Percentiles rank a stretch among this genome's conserved stretches.
Evolutionary conservation across 2,113 vertebrate genomes (phyloP).

Genomic region (Machaerirhynchus nigripectus): DNA sequence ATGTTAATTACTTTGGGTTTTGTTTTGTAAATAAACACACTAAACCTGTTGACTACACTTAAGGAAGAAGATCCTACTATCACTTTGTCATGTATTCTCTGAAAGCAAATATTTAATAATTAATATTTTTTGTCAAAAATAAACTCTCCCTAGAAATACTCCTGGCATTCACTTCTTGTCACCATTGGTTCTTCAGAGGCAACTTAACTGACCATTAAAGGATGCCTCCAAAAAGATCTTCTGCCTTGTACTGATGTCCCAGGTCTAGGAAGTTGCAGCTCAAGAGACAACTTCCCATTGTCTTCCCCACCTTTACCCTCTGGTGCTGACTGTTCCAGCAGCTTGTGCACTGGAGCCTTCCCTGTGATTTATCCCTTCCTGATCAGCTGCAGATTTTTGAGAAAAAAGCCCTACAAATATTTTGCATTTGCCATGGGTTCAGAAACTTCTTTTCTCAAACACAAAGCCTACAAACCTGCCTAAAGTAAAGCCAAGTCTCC

Average conservation of each 20-base stretch:
- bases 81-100: not conserved
- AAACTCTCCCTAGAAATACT: not conserved
- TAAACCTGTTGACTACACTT: not conserved
- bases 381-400: rapidly evolving
- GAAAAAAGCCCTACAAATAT: not conserved
- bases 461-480: not conserved
- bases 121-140: not conserved
- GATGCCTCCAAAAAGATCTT: not conserved
- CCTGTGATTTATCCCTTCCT: rapidly evolving
- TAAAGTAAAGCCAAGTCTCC: not conserved
- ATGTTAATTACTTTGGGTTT: not conserved
- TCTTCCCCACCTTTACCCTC: not conserved
- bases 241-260: not conserved
- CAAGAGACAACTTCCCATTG: not conserved
- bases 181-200: not conserved
- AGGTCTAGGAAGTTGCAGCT: not conserved
- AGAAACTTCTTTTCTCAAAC: not conserved
- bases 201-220: not conserved
- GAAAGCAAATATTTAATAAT: not conserved
- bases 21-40: not conserved
- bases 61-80: not conserved
- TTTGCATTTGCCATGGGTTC: not conserved
- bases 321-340: not conserved
- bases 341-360: not conserved
- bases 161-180: not conserved